A percentile compares a stretch with the other conserved stretches of the same genome.
phyloP scores from a whole-genome alignment of 2,888 invertebrate genomes.

The Thumatha senex region DNA sequence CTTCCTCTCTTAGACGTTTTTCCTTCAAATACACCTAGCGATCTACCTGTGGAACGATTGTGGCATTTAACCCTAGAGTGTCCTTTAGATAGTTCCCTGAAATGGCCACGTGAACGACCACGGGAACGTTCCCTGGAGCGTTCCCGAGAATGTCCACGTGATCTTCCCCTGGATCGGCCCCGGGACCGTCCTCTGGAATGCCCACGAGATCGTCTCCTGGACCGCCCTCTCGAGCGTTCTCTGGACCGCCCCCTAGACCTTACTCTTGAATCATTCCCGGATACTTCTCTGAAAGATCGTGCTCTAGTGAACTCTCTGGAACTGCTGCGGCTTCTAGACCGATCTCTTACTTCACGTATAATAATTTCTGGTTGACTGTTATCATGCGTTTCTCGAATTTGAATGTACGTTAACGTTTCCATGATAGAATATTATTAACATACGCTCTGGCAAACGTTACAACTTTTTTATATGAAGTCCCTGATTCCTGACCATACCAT shows the following conservation, averaged over 20 bases:
- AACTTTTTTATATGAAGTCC: too few species aligned
- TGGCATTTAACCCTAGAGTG: not conserved
- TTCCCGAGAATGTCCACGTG: not conserved
- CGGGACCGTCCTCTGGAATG: not conserved
- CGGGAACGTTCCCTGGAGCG: constrained; percentile 6
- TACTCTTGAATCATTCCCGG: constrained; percentile 12
- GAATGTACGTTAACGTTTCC: constrained; percentile 14
- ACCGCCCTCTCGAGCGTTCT: constrained; percentile 17
- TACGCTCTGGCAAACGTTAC: too few species aligned
- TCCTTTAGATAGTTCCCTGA: constrained; percentile 4
- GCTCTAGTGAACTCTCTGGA: constrained; percentile 2
- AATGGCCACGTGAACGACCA: constrained; percentile 18
- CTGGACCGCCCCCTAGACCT: constrained; percentile 12
- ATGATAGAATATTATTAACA: constrained; percentile 6
- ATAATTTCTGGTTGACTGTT: not conserved
- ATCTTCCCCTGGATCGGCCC: not conserved
- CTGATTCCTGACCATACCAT: not conserved
- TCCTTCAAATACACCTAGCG: not conserved
- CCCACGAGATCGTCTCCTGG: constrained; percentile 8
- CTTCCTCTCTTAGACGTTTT: constrained; percentile 1
- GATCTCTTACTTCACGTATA: not conserved
- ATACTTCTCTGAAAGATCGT: not conserved
- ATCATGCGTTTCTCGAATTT: constrained; percentile 4
- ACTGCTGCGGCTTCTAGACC: not conserved
- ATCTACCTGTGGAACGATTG: too few species aligned